phyloP scores from a whole-genome alignment of 2,888 invertebrate genomes.

The Muschampia plurimacula region DNA sequence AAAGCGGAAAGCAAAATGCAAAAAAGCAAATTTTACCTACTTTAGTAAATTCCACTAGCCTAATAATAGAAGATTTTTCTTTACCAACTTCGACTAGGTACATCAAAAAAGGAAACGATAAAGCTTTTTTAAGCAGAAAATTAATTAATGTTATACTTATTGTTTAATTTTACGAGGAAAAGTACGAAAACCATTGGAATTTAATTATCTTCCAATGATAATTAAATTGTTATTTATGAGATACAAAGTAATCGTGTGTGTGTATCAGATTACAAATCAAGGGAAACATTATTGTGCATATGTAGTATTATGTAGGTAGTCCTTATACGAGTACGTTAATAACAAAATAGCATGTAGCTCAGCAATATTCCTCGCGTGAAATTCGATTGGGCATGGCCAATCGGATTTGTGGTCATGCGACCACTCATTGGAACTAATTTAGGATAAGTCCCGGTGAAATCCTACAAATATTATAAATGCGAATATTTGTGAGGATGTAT shows the following conservation, averaged over 20 bases:
- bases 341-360: conserved; percentile 32
- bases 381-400: conserved; percentile 57
- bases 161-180: too few species aligned
- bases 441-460: not conserved
- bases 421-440: not conserved
- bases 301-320: too few species aligned
- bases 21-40: too few species aligned
- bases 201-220: not conserved
- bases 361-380: conserved; percentile 38
- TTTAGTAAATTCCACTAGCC: too few species aligned
- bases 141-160: too few species aligned
- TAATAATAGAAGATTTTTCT: too few species aligned
- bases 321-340: not conserved
- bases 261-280: conserved; percentile 7
- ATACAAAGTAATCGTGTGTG: not conserved
- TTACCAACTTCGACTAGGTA: too few species aligned
- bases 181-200: not conserved
- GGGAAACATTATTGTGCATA: conserved; percentile 8
- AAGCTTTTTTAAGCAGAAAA: not conserved
- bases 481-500: too few species aligned
- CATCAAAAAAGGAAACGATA: not conserved
- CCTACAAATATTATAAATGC: too few species aligned
- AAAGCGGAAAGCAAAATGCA: too few species aligned
- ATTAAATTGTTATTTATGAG: conserved; percentile 12
- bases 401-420: conserved; percentile 42